Conservation (phyloP, 2,888 invertebrate genomes). For the Aleiodes alternator region DNA sequence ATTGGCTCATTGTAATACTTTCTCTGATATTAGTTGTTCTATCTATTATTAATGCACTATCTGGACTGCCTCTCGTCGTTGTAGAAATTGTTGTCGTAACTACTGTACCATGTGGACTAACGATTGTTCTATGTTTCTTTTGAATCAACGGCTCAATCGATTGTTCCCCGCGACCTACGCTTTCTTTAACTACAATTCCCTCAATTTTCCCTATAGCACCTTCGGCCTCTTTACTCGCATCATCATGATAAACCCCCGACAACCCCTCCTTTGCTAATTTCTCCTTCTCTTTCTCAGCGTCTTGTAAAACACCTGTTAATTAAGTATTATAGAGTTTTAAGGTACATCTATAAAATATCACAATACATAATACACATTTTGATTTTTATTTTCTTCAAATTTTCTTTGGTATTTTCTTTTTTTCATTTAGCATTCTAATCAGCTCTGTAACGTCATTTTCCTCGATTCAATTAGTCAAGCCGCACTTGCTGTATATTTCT, state of each 20-base stretch:
- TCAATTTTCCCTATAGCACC: constrained; percentile 66
- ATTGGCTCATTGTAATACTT: constrained; percentile 52
- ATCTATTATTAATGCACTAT: constrained; percentile 58
- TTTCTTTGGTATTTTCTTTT: constrained; percentile 25
- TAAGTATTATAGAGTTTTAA: constrained; percentile 74
- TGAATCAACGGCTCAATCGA: constrained; percentile 61
- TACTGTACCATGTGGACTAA: constrained; percentile 57
- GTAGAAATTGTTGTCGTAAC: constrained; percentile 60
- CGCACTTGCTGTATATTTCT: constrained; percentile 69
- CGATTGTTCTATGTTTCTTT: constrained; percentile 59
- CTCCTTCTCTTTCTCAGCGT: constrained; percentile 75
- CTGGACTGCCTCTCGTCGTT: constrained; percentile 56
- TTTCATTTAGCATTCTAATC: constrained; percentile 16
- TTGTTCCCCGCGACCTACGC: constrained; percentile 42
- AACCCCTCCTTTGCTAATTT: constrained; percentile 75
- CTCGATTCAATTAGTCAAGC: constrained; percentile 73
- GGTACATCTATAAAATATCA: constrained; percentile 67
- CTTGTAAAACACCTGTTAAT: constrained; percentile 76
- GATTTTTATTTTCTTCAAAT: constrained; percentile 30
- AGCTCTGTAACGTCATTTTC: constrained; percentile 38
- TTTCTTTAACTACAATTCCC: constrained; percentile 46
- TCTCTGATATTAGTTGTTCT: constrained; percentile 62
- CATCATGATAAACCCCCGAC: constrained; percentile 73
- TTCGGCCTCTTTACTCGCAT: constrained; percentile 71
- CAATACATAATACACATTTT: constrained; percentile 53